Conservation (phyloP, 2,888 invertebrate species). For the Tachina fera region DNA sequence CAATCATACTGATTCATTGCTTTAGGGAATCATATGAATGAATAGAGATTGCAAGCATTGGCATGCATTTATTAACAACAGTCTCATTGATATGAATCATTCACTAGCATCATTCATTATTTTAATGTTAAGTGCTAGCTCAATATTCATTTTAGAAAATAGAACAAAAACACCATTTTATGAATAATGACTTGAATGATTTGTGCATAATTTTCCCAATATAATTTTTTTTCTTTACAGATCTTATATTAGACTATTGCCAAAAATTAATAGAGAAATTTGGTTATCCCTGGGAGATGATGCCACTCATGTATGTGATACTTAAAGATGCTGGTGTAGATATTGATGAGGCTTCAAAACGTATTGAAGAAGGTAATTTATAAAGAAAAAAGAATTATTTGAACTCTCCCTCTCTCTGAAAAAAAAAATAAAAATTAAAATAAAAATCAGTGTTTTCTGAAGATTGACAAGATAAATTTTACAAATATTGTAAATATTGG, state of each 20-base stretch:
- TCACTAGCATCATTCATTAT: too few species aligned
- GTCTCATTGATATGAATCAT: too few species aligned
- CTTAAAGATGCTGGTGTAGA: conserved; percentile 90
- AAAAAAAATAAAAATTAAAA: neutral
- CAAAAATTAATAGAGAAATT: conserved; percentile 90
- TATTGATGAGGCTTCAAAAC: conserved; percentile 89
- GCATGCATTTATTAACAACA: too few species aligned
- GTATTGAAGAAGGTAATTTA: conserved; percentile 89
- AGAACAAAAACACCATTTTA: too few species aligned
- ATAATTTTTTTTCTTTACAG: conserved; percentile 77
- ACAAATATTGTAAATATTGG: conserved; percentile 6
- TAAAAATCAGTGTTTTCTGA: conserved; percentile 68
- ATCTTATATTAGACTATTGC: conserved; percentile 82
- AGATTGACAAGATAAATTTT: neutral
- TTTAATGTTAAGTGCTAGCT: too few species aligned
- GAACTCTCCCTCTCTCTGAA: too few species aligned
- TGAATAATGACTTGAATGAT: too few species aligned
- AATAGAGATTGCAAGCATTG: too few species aligned
- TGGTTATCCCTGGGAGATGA: conserved; percentile 91
- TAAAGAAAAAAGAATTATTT: neutral
- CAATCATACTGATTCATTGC: too few species aligned
- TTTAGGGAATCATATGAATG: too few species aligned
- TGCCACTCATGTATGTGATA: conserved; percentile 91
- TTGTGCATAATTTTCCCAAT: too few species aligned
- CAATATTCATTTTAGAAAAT: too few species aligned